Base-by-base conservation (phyloP, 2,113 vertebrate species). In the Ptilorrhoa leucosticta region DNA sequence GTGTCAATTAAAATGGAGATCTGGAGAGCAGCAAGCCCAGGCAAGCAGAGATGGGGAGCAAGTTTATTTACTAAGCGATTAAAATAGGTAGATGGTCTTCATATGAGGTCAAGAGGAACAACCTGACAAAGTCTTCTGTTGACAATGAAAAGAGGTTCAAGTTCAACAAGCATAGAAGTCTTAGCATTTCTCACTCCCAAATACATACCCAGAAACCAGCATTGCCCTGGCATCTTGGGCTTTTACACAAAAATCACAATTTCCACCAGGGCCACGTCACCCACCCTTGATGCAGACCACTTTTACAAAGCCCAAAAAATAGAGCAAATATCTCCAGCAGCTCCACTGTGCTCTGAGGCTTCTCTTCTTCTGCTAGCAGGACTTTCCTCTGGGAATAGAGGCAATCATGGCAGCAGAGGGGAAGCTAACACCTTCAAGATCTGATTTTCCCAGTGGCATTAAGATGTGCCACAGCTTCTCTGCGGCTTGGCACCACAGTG, bases 11-110 rank as follows among this genome's bases (percentile, higher is more conserved):
- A 93, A 91, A 82, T 0, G 3, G 17, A 48, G 48, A 81, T 87
- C 94, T 94, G 95, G 54, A 83, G 60, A 96, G 76, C 60, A 81
- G 92, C 60, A 81, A 68, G 89, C 79, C 71, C 57, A 71, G 71
- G 82, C 81, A 76, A 79, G 89, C 16, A 31, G 90, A 69, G 72
- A 60, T 30, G 35, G 35, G 75, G 60, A 89, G 47, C 5, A 20
- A 71, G n/a, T 60, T 66, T 58, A 39, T 54, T 86, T 54, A 35
- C 57, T 15, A 28, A 61, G 21, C 15, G 40, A 37, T 33, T 70
- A 14, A 76, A 93, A 39, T 19, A 33, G 23, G 65, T 37, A 40
- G 57, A 81, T 35, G 28, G 65, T 58, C 87, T 58, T 91, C 50
- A 11, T 5, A 31, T 1, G 15, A 64, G 35, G 24, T 18, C 12